Base-by-base conservation (phyloP, 1,140 invertebrate genomes). In the Drosophila varians region DNA sequence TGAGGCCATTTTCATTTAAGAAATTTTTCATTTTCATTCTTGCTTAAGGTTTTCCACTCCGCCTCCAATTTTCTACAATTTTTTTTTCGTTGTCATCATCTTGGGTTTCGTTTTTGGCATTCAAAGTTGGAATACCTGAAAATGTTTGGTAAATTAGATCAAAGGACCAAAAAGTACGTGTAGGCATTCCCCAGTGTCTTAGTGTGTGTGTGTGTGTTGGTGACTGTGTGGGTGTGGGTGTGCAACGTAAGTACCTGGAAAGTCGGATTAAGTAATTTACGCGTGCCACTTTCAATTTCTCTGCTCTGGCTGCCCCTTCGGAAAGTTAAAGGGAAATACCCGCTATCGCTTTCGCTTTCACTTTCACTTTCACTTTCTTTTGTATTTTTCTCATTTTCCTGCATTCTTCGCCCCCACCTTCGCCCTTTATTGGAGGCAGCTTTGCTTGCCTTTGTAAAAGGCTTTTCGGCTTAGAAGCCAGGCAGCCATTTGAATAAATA, bases 261-360 rank as follows among this genome's bases (percentile, higher is more conserved):
- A 87, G 82, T 87, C 64, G 82, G 82, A 86, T 86, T 86, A 87
- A 86, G 77, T 86, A 86, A 86, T 86, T 86, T 87, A 56, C 82
- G 82, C 77, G 82, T 77, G 73, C 64, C 60, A 77, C 70, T 86
- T 82, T 82, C 82, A 75, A 86, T 87, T 86, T 75, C 46, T 61
- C 62, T 26, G 51, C 23, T 43, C 8, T n/a, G n/a, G n/a, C n/a
- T 23, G 52, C 14, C 25, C 26, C 23, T 14, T n/a, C 16, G 1
- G 46, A 65, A 66, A 65, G 58, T 65, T 66, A 45, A 36, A 36
- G 26, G 31, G 40, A 66, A 52, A 43, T 31, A 12, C 45, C 19
- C 28, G 34, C 25, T 25, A 7, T n/a, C 21, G 28, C 23, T 36
- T 64, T 49, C 11, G 31, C 43, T 31, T 65, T 43, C 21, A 9